phyloP scores from a whole-genome alignment of 2,888 invertebrate genomes.

The Nomada goodeniana region DNA sequence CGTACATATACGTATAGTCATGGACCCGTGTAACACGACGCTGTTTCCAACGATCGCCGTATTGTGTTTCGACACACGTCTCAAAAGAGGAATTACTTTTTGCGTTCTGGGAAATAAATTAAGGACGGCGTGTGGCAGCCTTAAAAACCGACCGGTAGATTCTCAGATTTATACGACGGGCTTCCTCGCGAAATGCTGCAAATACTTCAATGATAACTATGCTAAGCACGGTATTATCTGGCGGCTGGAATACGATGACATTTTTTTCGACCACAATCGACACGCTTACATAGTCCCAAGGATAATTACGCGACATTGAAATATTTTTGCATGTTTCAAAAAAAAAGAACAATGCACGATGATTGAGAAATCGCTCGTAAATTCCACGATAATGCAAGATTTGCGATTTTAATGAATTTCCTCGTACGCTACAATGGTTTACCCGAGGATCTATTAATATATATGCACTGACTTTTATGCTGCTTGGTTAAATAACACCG shows the following conservation, averaged over 20 bases:
- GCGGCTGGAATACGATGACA: too few species aligned
- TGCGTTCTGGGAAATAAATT: slow-evolving; percentile 2
- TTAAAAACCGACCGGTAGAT: neutral
- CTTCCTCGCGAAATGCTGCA: too few species aligned
- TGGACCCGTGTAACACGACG: slow-evolving; percentile 31
- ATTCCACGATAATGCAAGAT: slow-evolving; percentile 1
- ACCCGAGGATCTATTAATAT: slow-evolving; percentile 43
- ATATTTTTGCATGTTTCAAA: too few species aligned
- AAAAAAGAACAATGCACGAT: too few species aligned
- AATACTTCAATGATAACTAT: too few species aligned
- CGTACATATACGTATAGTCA: neutral
- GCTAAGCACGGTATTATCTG: too few species aligned
- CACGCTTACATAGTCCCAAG: too few species aligned
- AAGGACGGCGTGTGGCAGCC: too few species aligned
- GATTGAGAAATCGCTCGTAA: too few species aligned
- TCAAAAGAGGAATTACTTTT: slow-evolving; percentile 4
- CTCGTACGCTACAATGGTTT: slow-evolving; percentile 1
- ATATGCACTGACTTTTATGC: slow-evolving; percentile 1
- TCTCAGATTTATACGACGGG: neutral
- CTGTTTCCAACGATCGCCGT: slow-evolving; percentile 25
- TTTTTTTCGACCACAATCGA: too few species aligned
- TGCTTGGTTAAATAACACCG: slow-evolving; percentile 17
- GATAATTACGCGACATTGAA: too few species aligned
- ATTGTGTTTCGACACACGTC: slow-evolving; percentile 42
- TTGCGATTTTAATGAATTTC: slow-evolving; percentile 19